phyloP scores from a whole-genome alignment of 2,113 vertebrate species.

The Chloropsis hardwickii region DNA sequence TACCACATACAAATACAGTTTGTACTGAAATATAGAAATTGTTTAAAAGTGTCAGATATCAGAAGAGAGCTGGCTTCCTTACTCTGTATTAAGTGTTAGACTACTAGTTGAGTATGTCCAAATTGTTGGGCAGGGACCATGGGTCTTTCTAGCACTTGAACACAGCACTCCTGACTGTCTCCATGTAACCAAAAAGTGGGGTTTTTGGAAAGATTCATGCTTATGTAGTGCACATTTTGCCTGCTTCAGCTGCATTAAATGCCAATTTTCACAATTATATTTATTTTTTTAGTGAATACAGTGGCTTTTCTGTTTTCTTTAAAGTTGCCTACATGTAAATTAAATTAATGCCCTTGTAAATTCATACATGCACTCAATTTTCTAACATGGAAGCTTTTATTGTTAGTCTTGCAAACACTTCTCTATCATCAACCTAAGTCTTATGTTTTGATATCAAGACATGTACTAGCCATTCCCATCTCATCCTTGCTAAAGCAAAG shows the following conservation, averaged over 20 bases:
- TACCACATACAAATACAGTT: not conserved
- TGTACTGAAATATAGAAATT: not conserved
- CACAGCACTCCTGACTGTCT: not conserved
- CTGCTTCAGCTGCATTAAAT: not conserved
- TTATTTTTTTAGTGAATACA: not conserved
- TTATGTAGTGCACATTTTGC: not conserved
- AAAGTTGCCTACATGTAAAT: not conserved
- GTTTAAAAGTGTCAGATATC: not conserved
- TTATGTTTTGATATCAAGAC: not conserved
- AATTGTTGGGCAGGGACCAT: not conserved
- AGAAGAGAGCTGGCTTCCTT: not conserved
- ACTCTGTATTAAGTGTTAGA: not conserved
- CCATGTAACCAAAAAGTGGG: not conserved
- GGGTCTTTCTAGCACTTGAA: not conserved
- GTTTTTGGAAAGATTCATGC: not conserved
- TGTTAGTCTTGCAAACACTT: not conserved
- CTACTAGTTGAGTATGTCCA: not conserved
- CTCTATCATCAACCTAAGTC: not conserved
- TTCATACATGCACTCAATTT: not conserved
- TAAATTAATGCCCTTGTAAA: not conserved
- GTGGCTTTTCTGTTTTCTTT: not conserved
- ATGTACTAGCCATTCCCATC: not conserved
- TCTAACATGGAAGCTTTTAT: not conserved
- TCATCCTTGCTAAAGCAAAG: not conserved
- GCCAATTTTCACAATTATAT: not conserved